Conservation (phyloP, 2,888 invertebrate genomes). For the Xestoiulus laeticollis region DNA sequence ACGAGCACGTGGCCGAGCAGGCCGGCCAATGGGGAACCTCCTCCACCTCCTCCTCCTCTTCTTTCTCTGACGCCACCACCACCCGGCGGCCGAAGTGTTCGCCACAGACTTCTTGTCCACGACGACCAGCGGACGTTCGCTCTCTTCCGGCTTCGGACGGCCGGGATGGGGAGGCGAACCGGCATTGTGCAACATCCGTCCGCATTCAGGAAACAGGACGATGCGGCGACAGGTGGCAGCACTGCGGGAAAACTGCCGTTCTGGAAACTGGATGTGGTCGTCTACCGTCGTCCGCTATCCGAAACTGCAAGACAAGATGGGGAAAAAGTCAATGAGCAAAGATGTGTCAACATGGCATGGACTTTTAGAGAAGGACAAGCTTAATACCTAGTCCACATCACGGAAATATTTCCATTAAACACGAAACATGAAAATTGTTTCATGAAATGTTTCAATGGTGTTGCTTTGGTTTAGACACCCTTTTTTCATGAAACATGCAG, state of each 20-base stretch:
- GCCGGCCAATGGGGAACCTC: neutral
- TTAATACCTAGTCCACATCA: too few relatives aligned
- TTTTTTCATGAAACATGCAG: too few relatives aligned
- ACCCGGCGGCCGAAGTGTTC: constrained; percentile 43
- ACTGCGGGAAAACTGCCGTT: neutral
- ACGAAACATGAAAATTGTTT: too few relatives aligned
- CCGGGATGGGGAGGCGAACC: constrained; percentile 40
- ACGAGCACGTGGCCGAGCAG: neutral
- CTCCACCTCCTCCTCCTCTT: neutral
- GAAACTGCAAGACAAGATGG: neutral
- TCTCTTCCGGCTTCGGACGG: neutral
- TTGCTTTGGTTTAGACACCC: too few relatives aligned
- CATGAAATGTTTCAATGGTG: too few relatives aligned
- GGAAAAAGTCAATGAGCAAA: neutral
- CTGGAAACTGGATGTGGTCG: neutral
- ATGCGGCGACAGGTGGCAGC: neutral
- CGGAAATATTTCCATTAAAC: too few relatives aligned
- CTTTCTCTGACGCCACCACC: constrained; percentile 42
- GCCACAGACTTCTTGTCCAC: constrained; percentile 45
- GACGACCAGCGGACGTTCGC: constrained; percentile 23
- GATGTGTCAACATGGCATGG: too few relatives aligned
- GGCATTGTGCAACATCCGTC: neutral
- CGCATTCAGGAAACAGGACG: constrained; percentile 41
- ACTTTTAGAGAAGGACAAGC: too few relatives aligned
- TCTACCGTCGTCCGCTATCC: neutral